Evolutionary conservation across 2,113 vertebrate genomes (phyloP), one percentile per base, ranked within the genome.

Genomic region (Bostrychus sinensis): DNA sequence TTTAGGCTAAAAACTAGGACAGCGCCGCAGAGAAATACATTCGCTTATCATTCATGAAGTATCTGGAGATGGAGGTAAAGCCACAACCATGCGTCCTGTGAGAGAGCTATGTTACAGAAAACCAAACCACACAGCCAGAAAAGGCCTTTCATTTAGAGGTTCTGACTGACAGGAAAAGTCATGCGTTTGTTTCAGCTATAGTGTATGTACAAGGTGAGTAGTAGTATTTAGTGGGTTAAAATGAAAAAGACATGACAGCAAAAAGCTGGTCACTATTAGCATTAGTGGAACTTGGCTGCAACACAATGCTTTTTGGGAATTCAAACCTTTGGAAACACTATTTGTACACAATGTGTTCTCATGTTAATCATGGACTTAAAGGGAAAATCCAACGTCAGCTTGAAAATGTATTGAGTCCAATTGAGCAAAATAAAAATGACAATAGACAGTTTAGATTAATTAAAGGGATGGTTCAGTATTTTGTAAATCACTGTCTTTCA

Each of bases 191-290:
- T 83, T 85, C 70, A 70, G 77, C 77, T 82, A 75, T 85, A 89
- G 79, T 70, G 7, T 91, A 92, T 92, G 81, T 92, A 92, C 91
- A 93, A 68, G 67, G 78, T 81, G 64, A 67, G 75, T 39, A 71
- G 72, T 69, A 56, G 62, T 34, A 70, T 74, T 42, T 43, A 11
- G 58, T 62, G 48, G 60, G 75, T 56, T 59, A 71, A 25, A 38
- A 55, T 5, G n/a, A 66, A 20, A 54, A 42, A 51, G 25, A 30
- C 45, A 46, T 37, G 30, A 68, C 41, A 28, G 32, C 43, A 77
- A 53, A 56, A 59, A 42, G 45, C 34, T 67, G 17, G 8, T 10
- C 20, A 22, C 20, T 22, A 22, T 64, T 37, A 58, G 62, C 26
- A 9, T 51, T 14, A 30, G 53, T 58, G 36, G 62, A 4, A 32